phyloP scores from a whole-genome alignment of 2,797 vertebrate species.

The Poeciliopsis presidionis region DNA sequence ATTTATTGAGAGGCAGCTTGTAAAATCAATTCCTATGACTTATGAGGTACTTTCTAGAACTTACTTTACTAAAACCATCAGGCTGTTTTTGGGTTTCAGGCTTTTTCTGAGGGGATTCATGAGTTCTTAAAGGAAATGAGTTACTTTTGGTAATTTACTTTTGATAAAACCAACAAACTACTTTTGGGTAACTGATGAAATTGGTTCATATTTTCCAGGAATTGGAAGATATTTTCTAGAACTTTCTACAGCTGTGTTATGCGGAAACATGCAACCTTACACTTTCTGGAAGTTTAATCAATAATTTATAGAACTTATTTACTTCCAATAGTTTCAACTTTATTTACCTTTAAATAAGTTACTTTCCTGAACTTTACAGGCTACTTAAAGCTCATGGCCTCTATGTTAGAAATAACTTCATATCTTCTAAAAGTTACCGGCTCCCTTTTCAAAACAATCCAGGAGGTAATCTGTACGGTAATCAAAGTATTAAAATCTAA shows the following conservation, averaged over 20 bases:
- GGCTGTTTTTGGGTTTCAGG: background rate
- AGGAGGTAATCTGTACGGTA: background rate
- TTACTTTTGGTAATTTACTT: background rate
- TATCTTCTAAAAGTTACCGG: background rate
- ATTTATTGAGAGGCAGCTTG: background rate
- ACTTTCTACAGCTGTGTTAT: background rate
- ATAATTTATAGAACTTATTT: background rate
- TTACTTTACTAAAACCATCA: background rate
- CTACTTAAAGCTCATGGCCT: background rate
- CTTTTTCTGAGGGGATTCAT: background rate
- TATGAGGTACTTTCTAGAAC: background rate
- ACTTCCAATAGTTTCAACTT: background rate
- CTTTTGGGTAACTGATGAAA: background rate
- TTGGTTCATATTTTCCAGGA: background rate
- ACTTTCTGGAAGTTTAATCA: background rate
- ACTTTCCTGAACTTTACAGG: background rate
- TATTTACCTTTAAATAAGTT: background rate
- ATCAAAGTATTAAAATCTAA: conserved; percentile 7
- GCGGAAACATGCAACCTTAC: background rate
- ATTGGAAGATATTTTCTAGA: background rate
- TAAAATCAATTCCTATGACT: background rate
- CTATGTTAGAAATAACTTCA: background rate
- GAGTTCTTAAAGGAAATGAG: background rate
- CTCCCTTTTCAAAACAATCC: background rate
- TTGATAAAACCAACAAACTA: background rate